A percentile compares a stretch with the other conserved stretches of the same genome.
phyloP scores from a whole-genome alignment of 1,140 invertebrate species.

The Rhizoglyphus robini region DNA sequence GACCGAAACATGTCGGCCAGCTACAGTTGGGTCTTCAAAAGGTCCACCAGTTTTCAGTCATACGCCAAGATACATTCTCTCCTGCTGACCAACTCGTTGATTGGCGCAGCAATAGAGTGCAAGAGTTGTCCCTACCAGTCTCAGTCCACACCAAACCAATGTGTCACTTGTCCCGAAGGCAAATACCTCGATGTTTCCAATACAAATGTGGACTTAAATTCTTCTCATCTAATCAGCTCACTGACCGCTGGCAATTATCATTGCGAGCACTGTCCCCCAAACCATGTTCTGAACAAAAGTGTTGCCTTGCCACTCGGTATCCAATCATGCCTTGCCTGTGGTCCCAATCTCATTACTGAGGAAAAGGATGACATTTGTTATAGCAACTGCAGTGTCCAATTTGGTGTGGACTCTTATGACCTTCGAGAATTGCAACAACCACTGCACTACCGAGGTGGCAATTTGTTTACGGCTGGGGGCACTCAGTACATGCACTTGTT shows the following conservation, averaged over 20 bases:
- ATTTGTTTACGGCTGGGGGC: conserved; percentile 43
- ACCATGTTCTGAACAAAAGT: conserved; percentile 37
- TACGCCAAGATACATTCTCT: conserved; percentile 42
- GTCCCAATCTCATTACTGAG: conserved; percentile 34
- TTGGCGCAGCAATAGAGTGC: conserved; percentile 43
- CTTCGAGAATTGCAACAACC: conserved; percentile 28
- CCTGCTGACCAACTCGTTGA: conserved; percentile 46
- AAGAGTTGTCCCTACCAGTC: conserved; percentile 40
- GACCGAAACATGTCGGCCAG: conserved; percentile 24
- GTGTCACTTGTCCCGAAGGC: conserved; percentile 24
- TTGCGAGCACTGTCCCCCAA: conserved; percentile 37
- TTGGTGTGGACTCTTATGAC: conserved; percentile 35
- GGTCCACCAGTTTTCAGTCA: conserved; percentile 27
- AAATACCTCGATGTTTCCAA: conserved; percentile 2
- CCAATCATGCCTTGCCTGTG: conserved; percentile 40
- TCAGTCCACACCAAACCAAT: conserved; percentile 24
- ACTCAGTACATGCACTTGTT: conserved; percentile 46
- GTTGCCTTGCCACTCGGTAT: conserved; percentile 34
- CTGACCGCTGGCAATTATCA: conserved; percentile 8
- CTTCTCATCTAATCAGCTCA: neutral
- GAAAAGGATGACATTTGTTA: conserved; percentile 29
- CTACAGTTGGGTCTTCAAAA: conserved; percentile 46
- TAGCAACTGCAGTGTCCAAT: conserved; percentile 32
- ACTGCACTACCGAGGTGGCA: neutral
- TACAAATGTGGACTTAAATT: neutral